These are phyloP conservation scores for Prietella phreatophila DNA, from an alignment of 2,113 vertebrate genomes.

Conservation along the genomic window DNA sequence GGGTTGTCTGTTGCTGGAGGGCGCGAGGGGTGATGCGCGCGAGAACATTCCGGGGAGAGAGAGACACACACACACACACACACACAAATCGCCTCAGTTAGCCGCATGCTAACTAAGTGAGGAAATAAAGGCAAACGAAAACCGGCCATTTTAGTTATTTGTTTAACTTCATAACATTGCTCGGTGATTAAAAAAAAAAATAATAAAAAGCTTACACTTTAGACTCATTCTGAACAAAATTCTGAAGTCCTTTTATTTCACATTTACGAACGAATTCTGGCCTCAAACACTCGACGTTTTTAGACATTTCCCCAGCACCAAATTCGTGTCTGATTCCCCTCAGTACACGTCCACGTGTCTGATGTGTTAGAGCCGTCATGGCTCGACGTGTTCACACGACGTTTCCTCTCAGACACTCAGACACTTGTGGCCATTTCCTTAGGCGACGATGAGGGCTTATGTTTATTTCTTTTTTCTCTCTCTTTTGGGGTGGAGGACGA, in stretches of 20 bases:
- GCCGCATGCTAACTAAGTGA: not conserved
- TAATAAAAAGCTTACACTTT: not conserved
- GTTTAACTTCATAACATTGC: not conserved
- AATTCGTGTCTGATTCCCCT: slow-evolving; percentile 21
- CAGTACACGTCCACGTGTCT: slow-evolving; percentile 39
- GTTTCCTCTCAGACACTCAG: not conserved
- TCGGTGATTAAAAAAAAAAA: not conserved
- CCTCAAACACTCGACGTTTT: slow-evolving; percentile 4
- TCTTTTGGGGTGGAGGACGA: not conserved
- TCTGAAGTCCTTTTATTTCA: not conserved
- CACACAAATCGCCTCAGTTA: not conserved
- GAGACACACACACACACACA: no score
- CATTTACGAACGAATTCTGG: not conserved
- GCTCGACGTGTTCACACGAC: not conserved
- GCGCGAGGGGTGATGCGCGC: not conserved
- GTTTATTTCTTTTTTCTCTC: no score
- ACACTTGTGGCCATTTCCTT: not conserved
- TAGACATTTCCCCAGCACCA: slow-evolving; percentile 20
- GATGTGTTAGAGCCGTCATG: slow-evolving; percentile 7
- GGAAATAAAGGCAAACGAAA: not conserved
- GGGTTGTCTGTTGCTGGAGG: not conserved
- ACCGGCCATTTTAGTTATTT: not conserved
- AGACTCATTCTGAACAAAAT: not conserved
- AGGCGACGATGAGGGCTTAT: not conserved
- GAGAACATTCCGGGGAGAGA: not conserved